Percentiles rank a stretch among this genome's conserved stretches.
Conservation (phyloP, 1,140 invertebrate species). For the Drosophila nigrodunni region DNA sequence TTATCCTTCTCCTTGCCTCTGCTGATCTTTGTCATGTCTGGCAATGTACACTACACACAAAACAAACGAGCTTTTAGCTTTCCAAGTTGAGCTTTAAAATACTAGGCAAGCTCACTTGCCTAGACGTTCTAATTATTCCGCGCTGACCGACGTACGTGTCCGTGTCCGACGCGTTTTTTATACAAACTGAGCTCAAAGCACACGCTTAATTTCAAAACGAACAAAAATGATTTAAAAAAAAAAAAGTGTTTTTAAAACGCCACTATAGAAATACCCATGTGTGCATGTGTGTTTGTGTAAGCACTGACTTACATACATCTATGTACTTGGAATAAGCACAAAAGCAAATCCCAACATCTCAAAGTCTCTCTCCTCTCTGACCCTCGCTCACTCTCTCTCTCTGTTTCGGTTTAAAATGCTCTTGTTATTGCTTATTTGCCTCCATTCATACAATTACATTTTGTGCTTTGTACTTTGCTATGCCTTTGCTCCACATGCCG, state of each 20-base stretch:
- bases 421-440: conserved; percentile 15
- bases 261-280: conserved; percentile 38
- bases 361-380: conserved; percentile 26
- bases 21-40: conserved; percentile 68
- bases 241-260: conserved; percentile 68
- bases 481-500: conserved; percentile 67
- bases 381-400: conserved; percentile 28
- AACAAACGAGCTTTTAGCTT: conserved; percentile 8
- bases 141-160: conserved; percentile 66
- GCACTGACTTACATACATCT: conserved; percentile 1
- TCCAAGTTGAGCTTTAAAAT: conserved; percentile 3
- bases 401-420: conserved; percentile 36
- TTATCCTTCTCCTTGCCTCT: conserved; percentile 71
- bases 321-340: conserved; percentile 39
- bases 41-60: conserved; percentile 13
- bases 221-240: conserved; percentile 62
- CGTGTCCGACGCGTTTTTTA: conserved; percentile 77
- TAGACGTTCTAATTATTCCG: conserved; percentile 45
- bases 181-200: conserved; percentile 62
- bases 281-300: background rate
- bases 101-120: conserved; percentile 6
- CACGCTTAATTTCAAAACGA: conserved; percentile 70
- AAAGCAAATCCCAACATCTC: conserved; percentile 49
- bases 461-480: conserved; percentile 52
- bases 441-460: conserved; percentile 64